Percentiles rank a stretch among this genome's conserved stretches.
Evolutionary conservation across 2,113 vertebrate genomes (phyloP).

Genomic region (Chitala chitala): DNA sequence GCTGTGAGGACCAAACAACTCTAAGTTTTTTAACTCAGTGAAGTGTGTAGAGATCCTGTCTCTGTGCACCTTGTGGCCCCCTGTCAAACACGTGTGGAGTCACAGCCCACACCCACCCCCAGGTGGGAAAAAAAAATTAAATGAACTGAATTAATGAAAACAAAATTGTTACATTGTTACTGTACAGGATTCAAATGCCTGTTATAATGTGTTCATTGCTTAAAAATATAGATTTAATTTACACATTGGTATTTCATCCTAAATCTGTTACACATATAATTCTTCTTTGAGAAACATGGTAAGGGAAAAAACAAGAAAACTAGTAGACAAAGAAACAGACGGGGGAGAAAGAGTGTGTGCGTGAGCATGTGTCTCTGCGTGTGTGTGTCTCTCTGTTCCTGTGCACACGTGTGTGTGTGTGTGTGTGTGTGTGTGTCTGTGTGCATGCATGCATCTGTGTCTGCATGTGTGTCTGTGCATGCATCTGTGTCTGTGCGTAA

Average conservation of each 20-base stretch:
- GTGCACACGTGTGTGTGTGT: too few relatives aligned
- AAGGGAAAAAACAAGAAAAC: conserved; percentile 6
- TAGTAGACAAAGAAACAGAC: conserved; percentile 17
- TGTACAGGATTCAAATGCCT: conserved; percentile 26
- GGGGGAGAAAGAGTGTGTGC: conserved; percentile 8
- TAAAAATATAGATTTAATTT: conserved; percentile 31
- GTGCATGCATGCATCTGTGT: too few relatives aligned
- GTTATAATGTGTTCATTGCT: conserved; percentile 20
- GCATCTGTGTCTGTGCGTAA: too few relatives aligned
- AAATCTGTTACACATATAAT: conserved; percentile 21
- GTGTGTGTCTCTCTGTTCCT: too few relatives aligned
- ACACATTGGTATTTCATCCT: conserved; percentile 21
- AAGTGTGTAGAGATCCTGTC: not conserved
- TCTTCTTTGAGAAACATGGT: not conserved
- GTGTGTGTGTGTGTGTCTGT: too few relatives aligned
- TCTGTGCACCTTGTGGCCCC: not conserved
- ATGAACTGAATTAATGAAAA: conserved; percentile 10
- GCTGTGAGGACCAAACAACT: not conserved
- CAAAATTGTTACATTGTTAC: conserved; percentile 17
- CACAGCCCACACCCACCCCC: not conserved
- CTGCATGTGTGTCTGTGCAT: too few relatives aligned
- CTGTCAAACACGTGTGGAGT: not conserved
- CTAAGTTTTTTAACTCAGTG: not conserved
- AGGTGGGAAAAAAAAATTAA: conserved; percentile 4
- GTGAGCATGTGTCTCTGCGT: too few relatives aligned